Evolutionary conservation across 2,113 vertebrate species (phyloP), one percentile per base, ranked within the genome.

Genomic region (Sitta europaea): DNA sequence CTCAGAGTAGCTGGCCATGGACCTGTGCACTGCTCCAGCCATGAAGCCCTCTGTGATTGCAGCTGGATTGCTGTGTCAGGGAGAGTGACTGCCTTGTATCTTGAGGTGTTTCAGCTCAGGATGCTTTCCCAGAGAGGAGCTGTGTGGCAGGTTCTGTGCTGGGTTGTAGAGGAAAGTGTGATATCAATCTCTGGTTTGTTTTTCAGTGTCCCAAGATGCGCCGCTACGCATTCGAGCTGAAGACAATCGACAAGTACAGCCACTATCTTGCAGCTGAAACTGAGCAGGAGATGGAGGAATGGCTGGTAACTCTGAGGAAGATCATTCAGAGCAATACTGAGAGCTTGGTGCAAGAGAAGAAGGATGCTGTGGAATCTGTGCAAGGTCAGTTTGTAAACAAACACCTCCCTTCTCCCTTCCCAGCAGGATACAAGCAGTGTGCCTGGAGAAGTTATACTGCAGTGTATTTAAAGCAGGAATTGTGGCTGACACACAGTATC

Each of bases 251-350:
- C 87, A 99, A 99, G 94, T 99, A 99, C 96, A 99, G 99, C 97
- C 99, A 99, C 98, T 99, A 99, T 82, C 97, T 99, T 86, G 99
- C 99, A 20, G 99, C 99, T 25, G 99, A 99, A 92, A 99, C 97
- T 4, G 99, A 99, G 90, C 98, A 98, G 66, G 99, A 99, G 97
- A 99, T 99, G 99, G 99, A 99, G 85, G 99, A 99, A 35, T 99
- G 99, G 99, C 98, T 99, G 95, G 94, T 89, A 70, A 99, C 98
- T 4, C 97, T 99, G 94, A 99, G 97, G 81, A 99, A 99, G 97
- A 99, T 99, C 71, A 98, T 99, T 93, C 99, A 99, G 98, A 98
- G 98, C 97, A 98, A 98, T 93, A 93, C 96, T 0, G 99, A 99
- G 91, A 97, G 96, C 92, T 77, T 97, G 97, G 65, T 98, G 92